Evolutionary conservation across 2,113 vertebrate species (phyloP).

Genomic region (Tenrec ecaudatus): DNA sequence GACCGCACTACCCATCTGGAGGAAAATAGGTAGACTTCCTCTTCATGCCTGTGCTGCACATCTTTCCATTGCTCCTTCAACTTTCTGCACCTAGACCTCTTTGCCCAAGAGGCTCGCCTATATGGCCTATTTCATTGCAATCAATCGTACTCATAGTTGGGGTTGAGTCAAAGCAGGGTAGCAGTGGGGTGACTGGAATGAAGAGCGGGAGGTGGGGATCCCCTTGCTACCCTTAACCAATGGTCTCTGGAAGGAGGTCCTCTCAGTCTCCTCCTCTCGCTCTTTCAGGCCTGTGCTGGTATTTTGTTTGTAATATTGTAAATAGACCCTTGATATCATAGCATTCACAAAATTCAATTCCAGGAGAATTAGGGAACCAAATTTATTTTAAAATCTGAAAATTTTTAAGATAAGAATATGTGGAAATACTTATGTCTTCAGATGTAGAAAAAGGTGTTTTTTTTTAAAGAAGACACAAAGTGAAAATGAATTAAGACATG

Average conservation of each 20-base stretch:
- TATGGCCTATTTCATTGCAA: not conserved
- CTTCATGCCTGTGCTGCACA: not conserved
- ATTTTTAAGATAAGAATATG: not conserved
- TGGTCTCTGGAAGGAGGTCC: not conserved
- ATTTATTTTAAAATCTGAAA: conserved; percentile 45
- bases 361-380: not conserved
- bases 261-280: not conserved
- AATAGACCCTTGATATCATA: not conserved
- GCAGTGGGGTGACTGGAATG: not conserved
- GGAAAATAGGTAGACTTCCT: not conserved
- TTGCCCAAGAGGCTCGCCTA: not conserved
- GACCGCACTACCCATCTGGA: not conserved
- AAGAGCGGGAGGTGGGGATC: not conserved
- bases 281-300: not conserved
- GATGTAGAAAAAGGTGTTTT: conserved; percentile 1
- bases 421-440: not conserved
- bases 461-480: conserved; percentile 3
- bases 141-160: not conserved
- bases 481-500: not conserved
- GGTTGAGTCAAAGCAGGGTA: not conserved
- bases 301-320: not conserved
- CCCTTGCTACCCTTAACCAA: not conserved
- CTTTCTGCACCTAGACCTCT: not conserved
- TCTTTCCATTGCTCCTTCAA: not conserved
- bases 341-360: conserved; percentile 39